Conservation (phyloP, 2,888 invertebrate species). For the Drosophila austrosaltans region DNA sequence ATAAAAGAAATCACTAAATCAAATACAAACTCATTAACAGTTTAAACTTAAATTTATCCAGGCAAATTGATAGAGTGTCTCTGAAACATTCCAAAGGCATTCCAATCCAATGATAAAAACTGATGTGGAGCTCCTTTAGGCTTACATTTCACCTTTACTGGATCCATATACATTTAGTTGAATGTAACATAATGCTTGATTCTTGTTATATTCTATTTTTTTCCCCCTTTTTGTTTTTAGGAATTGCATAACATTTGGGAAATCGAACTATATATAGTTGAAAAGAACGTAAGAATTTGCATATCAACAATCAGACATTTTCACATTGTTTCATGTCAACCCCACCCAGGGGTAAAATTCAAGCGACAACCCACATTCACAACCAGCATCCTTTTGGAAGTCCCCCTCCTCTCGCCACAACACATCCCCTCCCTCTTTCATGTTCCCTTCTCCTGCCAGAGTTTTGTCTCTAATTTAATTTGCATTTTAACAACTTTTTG, state of each 20-base stretch:
- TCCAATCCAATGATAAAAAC: too few relatives aligned
- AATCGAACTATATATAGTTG: background rate
- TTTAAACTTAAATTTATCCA: too few relatives aligned
- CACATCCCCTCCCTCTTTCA: conserved; percentile 7
- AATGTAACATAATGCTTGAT: background rate
- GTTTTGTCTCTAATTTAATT: conserved; percentile 78
- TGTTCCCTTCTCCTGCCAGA: conserved; percentile 43
- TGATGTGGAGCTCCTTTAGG: too few relatives aligned
- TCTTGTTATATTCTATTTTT: conserved; percentile 1
- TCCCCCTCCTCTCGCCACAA: conserved; percentile 13
- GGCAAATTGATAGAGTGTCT: too few relatives aligned
- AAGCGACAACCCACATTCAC: conserved; percentile 39
- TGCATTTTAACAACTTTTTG: conserved; percentile 81
- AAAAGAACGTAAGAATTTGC: conserved; percentile 41
- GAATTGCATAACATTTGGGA: conserved; percentile 2
- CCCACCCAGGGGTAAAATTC: conserved; percentile 7
- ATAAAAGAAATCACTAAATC: too few relatives aligned
- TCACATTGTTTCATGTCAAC: conserved; percentile 56
- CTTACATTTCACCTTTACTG: background rate
- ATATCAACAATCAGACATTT: conserved; percentile 55
- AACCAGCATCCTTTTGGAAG: conserved; percentile 11
- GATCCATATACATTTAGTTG: too few relatives aligned
- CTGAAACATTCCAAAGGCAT: too few relatives aligned
- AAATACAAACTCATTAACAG: too few relatives aligned
- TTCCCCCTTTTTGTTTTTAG: background rate